Evolutionary conservation across 2,888 invertebrate species (phyloP), one percentile per base, ranked within the genome.

Genomic region (Eutolmus rufibarbis): DNA sequence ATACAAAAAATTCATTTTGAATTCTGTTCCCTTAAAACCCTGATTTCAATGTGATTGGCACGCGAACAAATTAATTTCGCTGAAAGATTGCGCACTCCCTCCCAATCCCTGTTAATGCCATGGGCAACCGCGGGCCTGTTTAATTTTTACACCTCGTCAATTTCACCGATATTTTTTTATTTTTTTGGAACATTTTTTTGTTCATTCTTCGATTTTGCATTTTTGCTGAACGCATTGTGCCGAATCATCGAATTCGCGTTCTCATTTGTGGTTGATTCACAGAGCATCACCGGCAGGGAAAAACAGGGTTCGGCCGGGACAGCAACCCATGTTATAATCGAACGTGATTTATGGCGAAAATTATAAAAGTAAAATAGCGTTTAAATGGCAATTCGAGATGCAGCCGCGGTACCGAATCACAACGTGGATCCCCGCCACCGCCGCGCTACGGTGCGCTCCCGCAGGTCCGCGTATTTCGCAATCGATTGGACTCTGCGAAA

Each of bases 231-330:
- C 66, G 57, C 56, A 79, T 86, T 86, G 23, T 79, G 86, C 86
- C 43, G 57, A 51, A 40, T 86, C 78, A 87, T 88, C 87, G 76
- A 87, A 87, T 87, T 88, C 85, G 79, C 86, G 87, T 87, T 87
- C 87, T 88, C 87, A 88, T 88, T 88, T 88, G 87, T 86, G 87
- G 87, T 79, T 88, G 84, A 88, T 88, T 88, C 88, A 88, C 88
- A 88, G 82, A 79, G 77, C 87, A 88, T 78, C 87, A 87, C 87
- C 37, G 79, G 28, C 56, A 86, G 28, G 43, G 23, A 51, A 74
- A 43, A 76, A 78, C 51, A 86, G 74, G 81, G 46, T 86, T 23
- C 79, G 77, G 34, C 77, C 51, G 86, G 85, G 66, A 28, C 74
- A 46, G 43, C 86, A 40, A 16, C 56, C 66, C 66, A 76, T 82